Evolutionary conservation across 2,113 vertebrate species (phyloP), one percentile per base, ranked within the genome.

Genomic region (Eublepharis macularius): DNA sequence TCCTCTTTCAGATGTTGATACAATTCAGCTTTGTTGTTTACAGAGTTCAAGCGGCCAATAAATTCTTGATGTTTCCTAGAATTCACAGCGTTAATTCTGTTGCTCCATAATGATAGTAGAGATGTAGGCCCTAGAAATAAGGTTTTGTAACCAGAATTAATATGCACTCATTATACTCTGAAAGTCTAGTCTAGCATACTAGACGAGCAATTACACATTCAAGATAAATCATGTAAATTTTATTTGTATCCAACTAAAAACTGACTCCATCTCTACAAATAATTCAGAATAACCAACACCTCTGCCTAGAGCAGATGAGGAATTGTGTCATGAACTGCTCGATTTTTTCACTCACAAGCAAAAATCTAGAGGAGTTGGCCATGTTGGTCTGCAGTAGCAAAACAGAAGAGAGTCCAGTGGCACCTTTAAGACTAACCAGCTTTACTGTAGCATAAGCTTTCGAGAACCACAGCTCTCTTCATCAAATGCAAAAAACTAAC

Each of bases 1-100:
- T 99, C 99, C 10, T 99, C 99, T 94, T 99, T 99, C 84, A 99
- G 97, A 90, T 99, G 98, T 94, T 99, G 98, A 93, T 99, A 99
- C 6, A 99, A 93, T 90, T 99, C 98, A 26, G 98, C 97, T 95
- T 98, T 98, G 93, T 98, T 98, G 94, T 98, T 98, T 83, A 99
- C 96, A 6, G 98, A 99, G 88, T 96, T 98, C 90, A 97, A 93
- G 75, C 99, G 97, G 13, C 99, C 99, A 34, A 96, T 95, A 93
- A 99, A 99, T 94, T 99, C 99, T 21, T 98, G 98, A 87, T 99
- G 99, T 88, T 99, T 99, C 90, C 98, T 97, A 69, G 99, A 99
- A 91, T 99, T 99, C 87, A 97, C 98, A n/a, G 96, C 95, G 45
- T 98, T 98, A 95, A 99, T 98, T 87, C 98, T 97, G 90, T 97